Conservation (phyloP, 2,113 vertebrate genomes). For the Corythoichthys intestinalis region DNA sequence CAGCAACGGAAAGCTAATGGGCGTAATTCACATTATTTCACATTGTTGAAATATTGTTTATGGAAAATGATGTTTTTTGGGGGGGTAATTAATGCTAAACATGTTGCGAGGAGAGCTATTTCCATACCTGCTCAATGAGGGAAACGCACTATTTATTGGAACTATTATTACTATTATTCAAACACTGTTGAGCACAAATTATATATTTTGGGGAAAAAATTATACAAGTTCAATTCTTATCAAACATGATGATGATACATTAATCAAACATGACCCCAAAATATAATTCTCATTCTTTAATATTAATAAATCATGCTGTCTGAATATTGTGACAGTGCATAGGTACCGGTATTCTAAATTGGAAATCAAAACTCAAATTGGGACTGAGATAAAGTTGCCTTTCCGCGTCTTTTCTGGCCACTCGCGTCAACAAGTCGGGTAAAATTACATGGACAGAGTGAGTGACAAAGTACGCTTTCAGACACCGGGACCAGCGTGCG, state of each 20-base stretch:
- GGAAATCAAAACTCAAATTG: conserved; percentile 23
- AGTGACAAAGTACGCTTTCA: conserved; percentile 60
- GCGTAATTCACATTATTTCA: too few species aligned
- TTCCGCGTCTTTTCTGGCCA: conserved; percentile 24
- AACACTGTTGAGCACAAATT: too few species aligned
- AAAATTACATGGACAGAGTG: conserved; percentile 42
- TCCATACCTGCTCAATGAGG: too few species aligned
- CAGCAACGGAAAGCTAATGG: too few species aligned
- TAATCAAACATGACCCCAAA: background rate
- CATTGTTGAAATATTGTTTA: too few species aligned
- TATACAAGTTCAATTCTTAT: background rate
- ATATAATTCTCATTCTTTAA: background rate
- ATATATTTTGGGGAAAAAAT: too few species aligned
- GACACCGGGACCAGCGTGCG: conserved; percentile 23
- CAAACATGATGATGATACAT: background rate
- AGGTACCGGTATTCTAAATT: background rate
- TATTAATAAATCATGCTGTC: background rate
- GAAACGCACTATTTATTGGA: too few species aligned
- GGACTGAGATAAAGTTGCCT: conserved; percentile 23
- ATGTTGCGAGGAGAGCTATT: too few species aligned
- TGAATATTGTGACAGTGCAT: conserved; percentile 20
- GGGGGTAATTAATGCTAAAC: too few species aligned
- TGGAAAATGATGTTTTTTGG: too few species aligned
- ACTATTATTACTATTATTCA: too few species aligned
- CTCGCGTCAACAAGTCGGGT: conserved; percentile 47